Conservation (phyloP, 1,140 invertebrate genomes). For the Dryas iulia region DNA sequence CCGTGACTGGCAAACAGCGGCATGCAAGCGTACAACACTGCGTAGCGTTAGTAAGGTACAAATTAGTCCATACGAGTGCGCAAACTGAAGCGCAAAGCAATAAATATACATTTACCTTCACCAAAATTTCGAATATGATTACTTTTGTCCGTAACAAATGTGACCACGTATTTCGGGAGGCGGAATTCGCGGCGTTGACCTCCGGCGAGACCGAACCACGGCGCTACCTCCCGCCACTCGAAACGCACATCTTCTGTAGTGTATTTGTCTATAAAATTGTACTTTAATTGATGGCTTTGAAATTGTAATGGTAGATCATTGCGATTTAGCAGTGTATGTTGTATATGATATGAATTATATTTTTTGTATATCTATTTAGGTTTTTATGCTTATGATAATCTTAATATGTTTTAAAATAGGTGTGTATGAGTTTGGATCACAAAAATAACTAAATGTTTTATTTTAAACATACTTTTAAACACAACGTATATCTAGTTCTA, state of each 20-base stretch:
- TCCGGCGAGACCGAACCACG: conserved; percentile 72
- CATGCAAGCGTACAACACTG: conserved; percentile 58
- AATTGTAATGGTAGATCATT: no score
- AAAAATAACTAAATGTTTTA: no score
- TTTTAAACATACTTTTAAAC: no score
- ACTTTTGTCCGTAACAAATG: conserved; percentile 80
- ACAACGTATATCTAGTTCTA: no score
- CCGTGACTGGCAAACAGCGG: conserved; percentile 50
- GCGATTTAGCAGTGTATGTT: not conserved
- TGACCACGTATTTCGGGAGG: conserved; percentile 83
- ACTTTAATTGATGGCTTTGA: not conserved
- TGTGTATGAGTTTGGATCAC: not conserved
- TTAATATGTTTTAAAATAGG: no score
- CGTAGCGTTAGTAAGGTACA: conserved; percentile 49
- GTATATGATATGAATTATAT: no score
- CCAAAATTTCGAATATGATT: conserved; percentile 82
- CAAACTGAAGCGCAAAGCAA: conserved; percentile 77
- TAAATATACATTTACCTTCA: conserved; percentile 81
- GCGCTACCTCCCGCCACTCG: conserved; percentile 79
- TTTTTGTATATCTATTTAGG: no score
- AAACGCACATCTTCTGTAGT: conserved; percentile 81
- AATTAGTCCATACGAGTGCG: conserved; percentile 52
- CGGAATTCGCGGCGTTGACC: conserved; percentile 80
- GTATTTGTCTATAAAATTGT: conserved; percentile 79
- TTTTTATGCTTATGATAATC: no score